phyloP scores from a whole-genome alignment of 2,797 vertebrate species.

The Acipenser ruthenus region DNA sequence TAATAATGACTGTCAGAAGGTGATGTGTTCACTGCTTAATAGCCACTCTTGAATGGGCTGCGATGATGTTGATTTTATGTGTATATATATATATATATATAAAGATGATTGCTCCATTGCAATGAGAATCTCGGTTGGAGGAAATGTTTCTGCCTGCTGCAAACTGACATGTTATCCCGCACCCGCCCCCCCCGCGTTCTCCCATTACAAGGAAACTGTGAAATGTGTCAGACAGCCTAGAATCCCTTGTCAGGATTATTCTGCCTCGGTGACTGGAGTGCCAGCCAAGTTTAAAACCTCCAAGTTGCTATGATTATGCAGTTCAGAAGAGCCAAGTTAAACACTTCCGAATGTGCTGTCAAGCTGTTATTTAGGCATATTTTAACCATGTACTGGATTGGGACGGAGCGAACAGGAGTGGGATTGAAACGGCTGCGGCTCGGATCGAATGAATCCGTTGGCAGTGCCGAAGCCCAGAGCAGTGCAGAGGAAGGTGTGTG shows the following conservation, averaged over 20 bases:
- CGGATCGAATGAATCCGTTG: too few relatives aligned
- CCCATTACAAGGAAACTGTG: slow-evolving; percentile 1
- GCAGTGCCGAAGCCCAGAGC: too few relatives aligned
- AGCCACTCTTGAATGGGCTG: too few relatives aligned
- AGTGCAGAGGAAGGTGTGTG: too few relatives aligned
- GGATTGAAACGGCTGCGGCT: too few relatives aligned
- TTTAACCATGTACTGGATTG: slow-evolving; percentile 7
- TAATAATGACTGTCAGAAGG: too few relatives aligned
- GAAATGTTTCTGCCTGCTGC: not conserved
- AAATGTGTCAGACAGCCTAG: slow-evolving; percentile 9
- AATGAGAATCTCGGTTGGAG: slow-evolving; percentile 12
- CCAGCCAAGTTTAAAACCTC: slow-evolving; percentile 3
- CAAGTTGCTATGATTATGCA: slow-evolving; percentile 16
- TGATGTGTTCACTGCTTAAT: too few relatives aligned
- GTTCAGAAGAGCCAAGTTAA: slow-evolving; percentile 14
- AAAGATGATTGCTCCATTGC: slow-evolving; percentile 10
- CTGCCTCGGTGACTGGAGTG: slow-evolving; percentile 3
- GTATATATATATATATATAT: too few relatives aligned
- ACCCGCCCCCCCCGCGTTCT: not conserved
- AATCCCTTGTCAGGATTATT: slow-evolving; percentile 5
- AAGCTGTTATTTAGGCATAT: slow-evolving; percentile 11
- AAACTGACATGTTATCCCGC: not conserved
- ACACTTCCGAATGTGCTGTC: slow-evolving; percentile 12
- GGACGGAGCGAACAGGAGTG: too few relatives aligned
- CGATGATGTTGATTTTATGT: too few relatives aligned